Conservation (phyloP, 2,888 invertebrate genomes). For the Diarsia mendica region DNA sequence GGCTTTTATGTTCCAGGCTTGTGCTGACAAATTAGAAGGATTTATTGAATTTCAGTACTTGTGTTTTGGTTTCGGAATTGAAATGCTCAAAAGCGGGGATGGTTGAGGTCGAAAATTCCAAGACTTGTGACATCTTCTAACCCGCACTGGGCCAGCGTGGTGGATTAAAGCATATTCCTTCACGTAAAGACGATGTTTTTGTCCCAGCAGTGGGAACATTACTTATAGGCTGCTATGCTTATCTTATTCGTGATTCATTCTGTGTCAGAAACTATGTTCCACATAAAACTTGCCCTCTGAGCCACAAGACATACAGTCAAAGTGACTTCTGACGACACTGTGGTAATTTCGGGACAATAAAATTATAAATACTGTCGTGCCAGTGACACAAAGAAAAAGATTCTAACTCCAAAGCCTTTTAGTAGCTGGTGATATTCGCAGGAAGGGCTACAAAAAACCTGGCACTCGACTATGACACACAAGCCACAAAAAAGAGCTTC, state of each 20-base stretch:
- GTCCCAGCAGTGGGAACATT: too few species aligned
- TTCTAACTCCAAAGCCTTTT: neutral
- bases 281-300: accelerated
- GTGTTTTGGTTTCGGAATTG: neutral
- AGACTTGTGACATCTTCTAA: too few species aligned
- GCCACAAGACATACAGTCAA: neutral
- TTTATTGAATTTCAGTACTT: slow-evolving; percentile 10
- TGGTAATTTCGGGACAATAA: neutral
- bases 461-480: neutral
- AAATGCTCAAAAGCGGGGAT: neutral
- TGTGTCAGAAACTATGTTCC: neutral
- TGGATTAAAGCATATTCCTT: too few species aligned
- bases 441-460: neutral
- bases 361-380: neutral
- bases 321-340: neutral
- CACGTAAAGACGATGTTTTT: too few species aligned
- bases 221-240: too few species aligned
- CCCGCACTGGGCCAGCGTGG: too few species aligned
- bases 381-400: neutral
- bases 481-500: neutral
- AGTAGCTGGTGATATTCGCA: neutral
- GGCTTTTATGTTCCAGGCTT: slow-evolving; percentile 45
- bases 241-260: neutral
- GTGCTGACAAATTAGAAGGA: slow-evolving; percentile 45
- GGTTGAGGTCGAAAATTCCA: neutral